Evolutionary conservation across 1,140 invertebrate species (phyloP).

Genomic region (Meloidogyne floridensis): DNA sequence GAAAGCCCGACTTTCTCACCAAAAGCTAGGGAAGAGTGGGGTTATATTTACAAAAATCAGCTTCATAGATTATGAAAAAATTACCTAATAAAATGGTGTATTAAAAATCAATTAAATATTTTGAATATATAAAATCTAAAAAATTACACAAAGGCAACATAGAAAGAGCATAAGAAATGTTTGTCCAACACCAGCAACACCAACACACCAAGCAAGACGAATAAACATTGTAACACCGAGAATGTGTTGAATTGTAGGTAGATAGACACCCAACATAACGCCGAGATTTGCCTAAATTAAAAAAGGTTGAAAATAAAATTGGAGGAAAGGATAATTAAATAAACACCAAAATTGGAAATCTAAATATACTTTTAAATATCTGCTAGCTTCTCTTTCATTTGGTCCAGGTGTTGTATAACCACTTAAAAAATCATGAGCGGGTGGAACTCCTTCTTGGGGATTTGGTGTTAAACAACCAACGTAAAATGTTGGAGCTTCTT

Average conservation of each 20-base stretch:
- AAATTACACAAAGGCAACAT: constrained; percentile 74
- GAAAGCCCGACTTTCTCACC: too few species aligned
- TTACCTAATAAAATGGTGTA: too few species aligned
- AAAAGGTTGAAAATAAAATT: neutral
- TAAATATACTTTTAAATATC: constrained; percentile 17
- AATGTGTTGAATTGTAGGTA: constrained; percentile 99
- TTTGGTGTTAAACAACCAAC: constrained; percentile 9
- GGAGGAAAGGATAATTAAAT: neutral
- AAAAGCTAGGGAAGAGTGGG: too few species aligned
- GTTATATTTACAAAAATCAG: too few species aligned
- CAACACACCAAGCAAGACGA: constrained; percentile 90
- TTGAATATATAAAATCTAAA: neutral
- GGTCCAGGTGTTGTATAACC: constrained; percentile 28
- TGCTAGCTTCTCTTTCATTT: constrained; percentile 20
- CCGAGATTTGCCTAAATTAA: constrained; percentile 73
- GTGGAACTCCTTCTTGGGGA: constrained; percentile 16
- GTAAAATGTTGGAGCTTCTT: constrained; percentile 25
- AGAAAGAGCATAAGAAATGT: constrained; percentile 91
- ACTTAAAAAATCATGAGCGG: constrained; percentile 26
- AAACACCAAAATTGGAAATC: neutral
- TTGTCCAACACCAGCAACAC: constrained; percentile 88
- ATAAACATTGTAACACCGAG: constrained; percentile 75
- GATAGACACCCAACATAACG: constrained; percentile 92
- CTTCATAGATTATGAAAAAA: too few species aligned
- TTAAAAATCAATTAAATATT: too few species aligned